A percentile compares a stretch with the other conserved stretches of the same genome.
These are phyloP conservation scores for Epirrhoe alternata DNA, from an alignment of 2,888 invertebrate species.

Conservation along the genomic window DNA sequence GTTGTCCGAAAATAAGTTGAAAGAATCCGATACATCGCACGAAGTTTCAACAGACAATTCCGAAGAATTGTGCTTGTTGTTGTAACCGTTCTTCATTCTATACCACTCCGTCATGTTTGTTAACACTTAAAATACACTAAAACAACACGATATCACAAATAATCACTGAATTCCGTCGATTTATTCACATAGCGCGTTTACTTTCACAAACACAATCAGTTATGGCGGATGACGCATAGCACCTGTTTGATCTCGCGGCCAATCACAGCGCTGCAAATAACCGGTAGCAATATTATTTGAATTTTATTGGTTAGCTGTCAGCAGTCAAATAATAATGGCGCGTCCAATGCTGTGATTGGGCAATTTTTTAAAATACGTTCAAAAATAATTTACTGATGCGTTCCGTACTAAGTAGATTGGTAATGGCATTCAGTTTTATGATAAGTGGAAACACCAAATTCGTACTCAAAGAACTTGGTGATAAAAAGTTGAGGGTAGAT, in stretches of 20 bases:
- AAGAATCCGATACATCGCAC: slow-evolving; percentile 87
- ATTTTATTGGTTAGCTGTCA: slow-evolving; percentile 63
- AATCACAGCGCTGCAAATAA: slow-evolving; percentile 67
- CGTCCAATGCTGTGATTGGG: slow-evolving; percentile 47
- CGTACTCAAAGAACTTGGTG: too few relatives aligned
- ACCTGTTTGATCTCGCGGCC: slow-evolving; percentile 70
- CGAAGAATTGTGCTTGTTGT: slow-evolving; percentile 75
- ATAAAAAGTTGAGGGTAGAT: too few relatives aligned
- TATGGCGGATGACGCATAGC: slow-evolving; percentile 84
- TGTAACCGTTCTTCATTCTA: slow-evolving; percentile 73
- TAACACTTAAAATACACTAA: slow-evolving; percentile 66
- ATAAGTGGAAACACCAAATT: too few relatives aligned
- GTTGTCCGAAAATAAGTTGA: slow-evolving; percentile 86
- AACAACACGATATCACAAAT: slow-evolving; percentile 60
- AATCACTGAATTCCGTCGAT: slow-evolving; percentile 56
- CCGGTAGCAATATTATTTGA: slow-evolving; percentile 72
- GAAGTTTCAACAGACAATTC: slow-evolving; percentile 86
- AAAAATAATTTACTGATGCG: neutral
- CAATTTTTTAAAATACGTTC: slow-evolving; percentile 52
- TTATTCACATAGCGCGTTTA: slow-evolving; percentile 65
- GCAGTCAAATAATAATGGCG: slow-evolving; percentile 60
- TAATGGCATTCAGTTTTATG: neutral
- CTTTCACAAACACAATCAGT: slow-evolving; percentile 74
- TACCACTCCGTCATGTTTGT: slow-evolving; percentile 78
- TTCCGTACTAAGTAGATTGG: too few relatives aligned